Base-by-base conservation (phyloP, 1,140 invertebrate species). In the Aplysia californica region DNA sequence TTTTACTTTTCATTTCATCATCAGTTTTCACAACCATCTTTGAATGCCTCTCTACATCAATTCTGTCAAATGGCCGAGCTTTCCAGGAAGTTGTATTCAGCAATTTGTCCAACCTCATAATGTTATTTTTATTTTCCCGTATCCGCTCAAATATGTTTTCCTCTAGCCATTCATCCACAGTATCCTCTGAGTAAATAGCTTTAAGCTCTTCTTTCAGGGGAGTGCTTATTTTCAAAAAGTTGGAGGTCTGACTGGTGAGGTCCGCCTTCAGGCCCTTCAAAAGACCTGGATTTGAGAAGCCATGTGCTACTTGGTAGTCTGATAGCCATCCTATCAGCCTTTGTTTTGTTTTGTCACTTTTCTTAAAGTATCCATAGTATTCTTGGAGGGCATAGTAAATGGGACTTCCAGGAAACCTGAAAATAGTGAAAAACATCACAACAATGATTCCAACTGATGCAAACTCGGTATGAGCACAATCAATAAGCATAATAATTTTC, bases 311-410 rank as follows among this genome's bases (percentile, higher is more conserved):
- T 59, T 84, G 77, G 50, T 75, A 83, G 58, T 81, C 76, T 0
- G 81, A 79, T 67, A 84, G 64, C 83, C 83, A 84, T 3, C 83
- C 83, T 44, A 77, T 58, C 23, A 41, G 67, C 21, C 35, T 50
- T 18, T 39, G 29, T 44, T 33, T 10, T 26, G 29, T 23, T 6
- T n/a, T n/a, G 2, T 59, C 31, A 35, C 2, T 55, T 21, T 26
- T 58, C 31, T 73, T 26, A 35, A 58, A 38, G 67, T 67, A 68
- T 41, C 39, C 59, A 41, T 70, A 77, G n/a, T 79, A 58, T 36
- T 72, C 68, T 64, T 80, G 74, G 5, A 79, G 26, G n/a, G 50
- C 58, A 65, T 80, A 80, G 33, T 77, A 79, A 6, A 82, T 61
- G 58, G 58, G 18, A 18, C 29, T 10, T 18, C 58, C 18, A 61